These are phyloP conservation scores for Campaea margaritaria DNA, from an alignment of 2,888 invertebrate species.

Conservation along the genomic window DNA sequence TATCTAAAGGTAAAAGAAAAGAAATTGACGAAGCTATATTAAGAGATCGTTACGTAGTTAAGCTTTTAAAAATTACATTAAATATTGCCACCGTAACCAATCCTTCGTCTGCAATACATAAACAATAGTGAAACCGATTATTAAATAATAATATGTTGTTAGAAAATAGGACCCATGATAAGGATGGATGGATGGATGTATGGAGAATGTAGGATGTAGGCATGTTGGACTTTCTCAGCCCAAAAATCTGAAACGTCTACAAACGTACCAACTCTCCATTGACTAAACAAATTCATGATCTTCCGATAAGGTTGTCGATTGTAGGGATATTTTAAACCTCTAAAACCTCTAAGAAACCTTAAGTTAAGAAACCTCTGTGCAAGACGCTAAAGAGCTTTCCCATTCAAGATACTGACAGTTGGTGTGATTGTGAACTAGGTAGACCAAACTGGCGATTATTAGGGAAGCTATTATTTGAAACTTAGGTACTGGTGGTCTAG, in stretches of 20 bases:
- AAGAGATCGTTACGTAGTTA: no score
- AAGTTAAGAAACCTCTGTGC: slow-evolving; percentile 27
- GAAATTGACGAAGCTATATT: neutral
- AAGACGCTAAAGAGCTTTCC: slow-evolving; percentile 41
- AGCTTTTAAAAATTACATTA: no score
- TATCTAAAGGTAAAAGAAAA: neutral
- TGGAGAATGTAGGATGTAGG: no score
- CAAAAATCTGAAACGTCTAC: slow-evolving; percentile 41
- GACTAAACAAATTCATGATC: slow-evolving; percentile 31
- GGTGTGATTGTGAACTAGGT: slow-evolving; percentile 22
- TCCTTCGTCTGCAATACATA: no score
- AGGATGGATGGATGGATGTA: no score
- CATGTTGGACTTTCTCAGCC: slow-evolving; percentile 28
- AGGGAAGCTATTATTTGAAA: no score
- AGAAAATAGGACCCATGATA: no score
- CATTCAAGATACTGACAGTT: slow-evolving; percentile 49
- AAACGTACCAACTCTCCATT: slow-evolving; percentile 13
- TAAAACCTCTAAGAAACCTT: no score
- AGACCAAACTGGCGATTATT: slow-evolving; percentile 1
- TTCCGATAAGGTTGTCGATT: slow-evolving; percentile 25
- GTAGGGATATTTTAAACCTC: slow-evolving; percentile 29
- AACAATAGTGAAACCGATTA: no score
- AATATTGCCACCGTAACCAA: no score
- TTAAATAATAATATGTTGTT: no score
- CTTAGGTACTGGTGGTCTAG: no score